These are phyloP conservation scores for Phasia obesa DNA, from an alignment of 2,888 invertebrate species.

Conservation along the genomic window DNA sequence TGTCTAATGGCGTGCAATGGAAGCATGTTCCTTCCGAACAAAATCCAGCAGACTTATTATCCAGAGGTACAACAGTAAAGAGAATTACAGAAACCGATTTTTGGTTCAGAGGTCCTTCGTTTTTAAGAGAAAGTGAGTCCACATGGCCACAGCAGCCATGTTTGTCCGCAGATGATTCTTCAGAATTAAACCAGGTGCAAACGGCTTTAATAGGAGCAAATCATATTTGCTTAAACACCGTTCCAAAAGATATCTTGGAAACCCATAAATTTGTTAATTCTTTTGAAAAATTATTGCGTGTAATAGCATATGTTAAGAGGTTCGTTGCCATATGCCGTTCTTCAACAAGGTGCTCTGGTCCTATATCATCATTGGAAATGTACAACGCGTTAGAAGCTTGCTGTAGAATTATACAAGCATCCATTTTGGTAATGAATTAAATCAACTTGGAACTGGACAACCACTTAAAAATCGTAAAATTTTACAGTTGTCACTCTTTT, in stretches of 20 bases:
- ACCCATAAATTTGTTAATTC: constrained; percentile 10
- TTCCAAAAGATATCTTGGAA: neutral
- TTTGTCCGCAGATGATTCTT: neutral
- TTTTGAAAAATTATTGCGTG: constrained; percentile 1
- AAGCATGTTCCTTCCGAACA: constrained; percentile 8
- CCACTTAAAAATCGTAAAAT: neutral
- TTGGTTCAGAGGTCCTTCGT: constrained; percentile 20
- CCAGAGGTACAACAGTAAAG: neutral
- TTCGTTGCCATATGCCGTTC: too few relatives aligned
- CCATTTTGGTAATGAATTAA: constrained; percentile 6
- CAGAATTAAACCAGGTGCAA: neutral
- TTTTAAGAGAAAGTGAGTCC: neutral
- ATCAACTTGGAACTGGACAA: neutral
- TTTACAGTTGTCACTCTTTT: constrained; percentile 9
- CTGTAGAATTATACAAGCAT: neutral
- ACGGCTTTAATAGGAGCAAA: neutral
- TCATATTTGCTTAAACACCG: neutral
- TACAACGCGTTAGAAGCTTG: neutral
- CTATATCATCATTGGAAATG: constrained; percentile 11
- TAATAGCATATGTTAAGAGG: neutral
- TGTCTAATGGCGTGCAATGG: neutral
- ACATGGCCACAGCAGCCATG: neutral
- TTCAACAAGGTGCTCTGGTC: neutral
- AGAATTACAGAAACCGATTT: neutral
- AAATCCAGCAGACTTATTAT: constrained; percentile 37